These are phyloP conservation scores for Lepidocyrtoides sp. DNA, from an alignment of 2,888 invertebrate genomes.

Conservation along the genomic window DNA sequence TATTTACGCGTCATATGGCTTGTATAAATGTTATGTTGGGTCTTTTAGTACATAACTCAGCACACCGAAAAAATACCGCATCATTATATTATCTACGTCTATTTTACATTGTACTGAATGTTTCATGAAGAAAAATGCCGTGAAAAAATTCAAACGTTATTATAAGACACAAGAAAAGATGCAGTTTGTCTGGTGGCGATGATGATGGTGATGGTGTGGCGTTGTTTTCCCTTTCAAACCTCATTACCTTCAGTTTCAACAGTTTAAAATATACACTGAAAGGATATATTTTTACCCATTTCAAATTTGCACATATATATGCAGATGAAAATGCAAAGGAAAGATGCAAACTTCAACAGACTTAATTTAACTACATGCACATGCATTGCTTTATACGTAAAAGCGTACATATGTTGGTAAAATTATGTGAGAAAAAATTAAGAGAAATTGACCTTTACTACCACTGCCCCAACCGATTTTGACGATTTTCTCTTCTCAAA, in stretches of 20 bases:
- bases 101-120: not conserved
- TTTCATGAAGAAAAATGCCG: conserved; percentile 12
- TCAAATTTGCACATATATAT: no score
- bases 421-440: not conserved
- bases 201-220: not conserved
- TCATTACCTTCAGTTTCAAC: not conserved
- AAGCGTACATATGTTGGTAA: not conserved
- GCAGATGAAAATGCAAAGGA: not conserved
- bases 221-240: not conserved
- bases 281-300: no score
- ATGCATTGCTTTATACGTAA: no score
- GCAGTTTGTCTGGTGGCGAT: conserved; percentile 4
- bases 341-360: no score
- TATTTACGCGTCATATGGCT: conserved; percentile 55
- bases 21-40: conserved; percentile 17
- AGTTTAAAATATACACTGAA: no score
- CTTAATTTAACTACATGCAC: no score
- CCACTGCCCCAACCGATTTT: not conserved
- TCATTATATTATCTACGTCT: conserved; percentile 3
- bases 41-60: conserved; percentile 2
- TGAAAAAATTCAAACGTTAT: not conserved
- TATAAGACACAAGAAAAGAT: not conserved
- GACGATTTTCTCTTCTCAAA: no score
- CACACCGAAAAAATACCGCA: conserved; percentile 32
- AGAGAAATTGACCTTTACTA: not conserved